Evolutionary conservation across 2,888 invertebrate genomes (phyloP).

Genomic region (Drosophila barbarae): DNA sequence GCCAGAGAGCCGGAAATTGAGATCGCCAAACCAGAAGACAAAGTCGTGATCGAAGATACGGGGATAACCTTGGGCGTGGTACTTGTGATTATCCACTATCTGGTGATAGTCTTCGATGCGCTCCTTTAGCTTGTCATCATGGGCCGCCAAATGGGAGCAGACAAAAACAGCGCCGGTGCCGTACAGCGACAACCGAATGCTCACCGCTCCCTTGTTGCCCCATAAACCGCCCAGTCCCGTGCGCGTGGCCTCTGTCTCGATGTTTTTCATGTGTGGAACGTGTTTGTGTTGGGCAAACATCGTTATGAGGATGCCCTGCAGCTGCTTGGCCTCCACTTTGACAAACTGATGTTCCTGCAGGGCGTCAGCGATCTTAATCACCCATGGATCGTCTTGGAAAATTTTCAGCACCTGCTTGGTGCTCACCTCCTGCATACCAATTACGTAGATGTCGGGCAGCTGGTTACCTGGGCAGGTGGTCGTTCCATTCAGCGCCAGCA

Average conservation of each 20-base stretch:
- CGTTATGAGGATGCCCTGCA: conserved; percentile 91
- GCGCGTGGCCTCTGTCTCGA: conserved; percentile 92
- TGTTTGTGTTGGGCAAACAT: conserved; percentile 90
- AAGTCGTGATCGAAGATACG: conserved; percentile 96
- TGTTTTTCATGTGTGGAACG: conserved; percentile 87
- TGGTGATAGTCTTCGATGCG: conserved; percentile 92
- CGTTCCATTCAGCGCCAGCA: conserved; percentile 83
- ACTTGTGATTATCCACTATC: conserved; percentile 90
- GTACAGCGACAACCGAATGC: conserved; percentile 91
- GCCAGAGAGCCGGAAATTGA: conserved; percentile 90
- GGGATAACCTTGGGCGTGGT: conserved; percentile 86
- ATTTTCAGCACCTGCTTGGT: conserved; percentile 89
- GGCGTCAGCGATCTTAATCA: conserved; percentile 84
- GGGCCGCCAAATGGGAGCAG: conserved; percentile 94
- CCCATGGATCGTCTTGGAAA: conserved; percentile 92
- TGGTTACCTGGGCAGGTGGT: conserved; percentile 83
- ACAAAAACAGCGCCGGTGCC: conserved; percentile 93
- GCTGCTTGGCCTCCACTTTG: conserved; percentile 87
- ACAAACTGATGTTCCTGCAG: conserved; percentile 86
- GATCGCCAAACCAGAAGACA: conserved; percentile 94
- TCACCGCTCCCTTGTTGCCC: conserved; percentile 92
- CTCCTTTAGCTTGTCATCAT: conserved; percentile 89
- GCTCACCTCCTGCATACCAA: conserved; percentile 94
- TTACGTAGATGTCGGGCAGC: conserved; percentile 91
- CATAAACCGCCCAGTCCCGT: conserved; percentile 95